Percentiles rank a stretch among this genome's conserved stretches.
These are phyloP conservation scores for Chromobotia macracanthus DNA, from an alignment of 2,797 vertebrate genomes.

Conservation along the genomic window DNA sequence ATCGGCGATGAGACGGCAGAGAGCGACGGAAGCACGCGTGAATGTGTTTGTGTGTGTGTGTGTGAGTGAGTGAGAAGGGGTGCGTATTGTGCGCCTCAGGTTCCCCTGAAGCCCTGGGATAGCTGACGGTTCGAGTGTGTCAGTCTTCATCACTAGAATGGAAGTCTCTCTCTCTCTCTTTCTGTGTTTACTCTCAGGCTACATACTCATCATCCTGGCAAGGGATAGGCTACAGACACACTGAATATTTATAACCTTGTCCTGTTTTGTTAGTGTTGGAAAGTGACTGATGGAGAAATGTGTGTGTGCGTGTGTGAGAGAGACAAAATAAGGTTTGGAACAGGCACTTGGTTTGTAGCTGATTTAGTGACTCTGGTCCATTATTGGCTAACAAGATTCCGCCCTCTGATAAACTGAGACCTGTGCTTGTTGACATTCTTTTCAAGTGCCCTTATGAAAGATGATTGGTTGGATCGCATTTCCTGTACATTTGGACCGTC, in stretches of 20 bases:
- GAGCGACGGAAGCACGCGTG: slow-evolving; percentile 50
- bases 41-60: slow-evolving; percentile 44
- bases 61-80: slow-evolving; percentile 33
- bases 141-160: slow-evolving; percentile 58
- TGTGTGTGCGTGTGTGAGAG: slow-evolving; percentile 30
- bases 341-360: slow-evolving; percentile 25
- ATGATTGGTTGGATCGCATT: not conserved
- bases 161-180: slow-evolving; percentile 53
- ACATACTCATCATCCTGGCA: slow-evolving; percentile 56
- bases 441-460: not conserved
- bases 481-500: not conserved
- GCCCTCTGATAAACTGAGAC: slow-evolving; percentile 32
- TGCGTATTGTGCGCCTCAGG: slow-evolving; percentile 60
- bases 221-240: slow-evolving; percentile 60
- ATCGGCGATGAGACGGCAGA: slow-evolving; percentile 54
- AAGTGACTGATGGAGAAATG: slow-evolving; percentile 65
- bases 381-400: slow-evolving; percentile 41
- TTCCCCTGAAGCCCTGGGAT: slow-evolving; percentile 58
- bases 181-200: slow-evolving; percentile 54
- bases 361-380: slow-evolving; percentile 43
- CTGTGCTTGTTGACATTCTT: slow-evolving; percentile 15
- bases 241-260: slow-evolving; percentile 67
- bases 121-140: slow-evolving; percentile 61
- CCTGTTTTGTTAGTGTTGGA: slow-evolving; percentile 65
- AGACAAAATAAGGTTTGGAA: slow-evolving; percentile 54